Evolutionary conservation across 2,797 vertebrate species (phyloP), one percentile per base, ranked within the genome.

Genomic region (Anabas testudineus): DNA sequence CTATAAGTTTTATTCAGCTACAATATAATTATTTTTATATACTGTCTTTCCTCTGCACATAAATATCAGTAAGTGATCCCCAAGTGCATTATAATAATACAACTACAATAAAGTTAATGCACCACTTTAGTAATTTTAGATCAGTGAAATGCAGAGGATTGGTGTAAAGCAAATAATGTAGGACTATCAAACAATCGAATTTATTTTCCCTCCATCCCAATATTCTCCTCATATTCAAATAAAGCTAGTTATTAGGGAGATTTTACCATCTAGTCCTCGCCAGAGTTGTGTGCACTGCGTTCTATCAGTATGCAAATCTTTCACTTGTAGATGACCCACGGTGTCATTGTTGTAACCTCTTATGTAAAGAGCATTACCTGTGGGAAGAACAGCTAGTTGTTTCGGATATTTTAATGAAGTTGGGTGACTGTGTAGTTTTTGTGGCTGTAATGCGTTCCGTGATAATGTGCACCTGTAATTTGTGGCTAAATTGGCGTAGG

Each of bases 281-380:
- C 52, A 26, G 60, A 71, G 60, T 59, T 73, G 63, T 83, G 47
- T 55, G 43, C 51, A 41, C 43, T 42, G 81, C 8, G 42, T 82
- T 84, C 84, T 69, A 89, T 91, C 86, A 90, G 76, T 92, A 92
- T 92, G 88, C 80, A 86, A 93, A 93, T 91, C 49, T 71, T 58
- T 36, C 45, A 58, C 67, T 88, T 91, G 42, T 78, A 78, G 74
- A 83, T 73, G 68, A 79, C 68, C 75, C 52, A 32, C n/a, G 15
- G 71, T 78, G 79, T 71, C 67, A 79, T 85, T 85, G 87, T 79
- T 72, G 74, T 85, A 81, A 80, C 80, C 85, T 84, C 56, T 87
- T 74, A 72, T 77, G 80, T 81, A 85, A 87, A 79, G 81, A 78
- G 57, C 52, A 69, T 39, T 78, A 80, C 76, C 68, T 74, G 64